These are phyloP conservation scores for Cebidichthys violaceus DNA, from an alignment of 2,113 vertebrate genomes.

Conservation along the genomic window DNA sequence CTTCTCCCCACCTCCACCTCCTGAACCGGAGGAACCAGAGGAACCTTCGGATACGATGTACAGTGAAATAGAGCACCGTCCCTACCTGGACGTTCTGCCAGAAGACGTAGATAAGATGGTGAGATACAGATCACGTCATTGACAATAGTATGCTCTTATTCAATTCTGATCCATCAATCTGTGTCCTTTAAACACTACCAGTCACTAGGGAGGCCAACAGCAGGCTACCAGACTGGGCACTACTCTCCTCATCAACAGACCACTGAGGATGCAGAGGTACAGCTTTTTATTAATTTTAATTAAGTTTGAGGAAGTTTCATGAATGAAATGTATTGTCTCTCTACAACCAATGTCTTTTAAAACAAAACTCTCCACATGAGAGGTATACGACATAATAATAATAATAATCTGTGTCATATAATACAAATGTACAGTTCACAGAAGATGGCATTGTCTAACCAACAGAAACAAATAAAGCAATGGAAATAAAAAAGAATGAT, in stretches of 20 bases:
- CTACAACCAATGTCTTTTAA: neutral
- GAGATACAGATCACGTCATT: neutral
- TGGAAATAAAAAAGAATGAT: neutral
- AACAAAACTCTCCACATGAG: neutral
- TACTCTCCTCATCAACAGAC: neutral
- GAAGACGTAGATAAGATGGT: constrained; percentile 26
- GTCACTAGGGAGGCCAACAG: neutral
- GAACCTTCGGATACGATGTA: neutral
- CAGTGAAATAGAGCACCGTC: constrained; percentile 7
- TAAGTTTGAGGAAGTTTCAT: neutral
- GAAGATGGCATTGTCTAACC: neutral
- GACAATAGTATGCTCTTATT: neutral
- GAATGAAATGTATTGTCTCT: neutral
- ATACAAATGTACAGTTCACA: neutral
- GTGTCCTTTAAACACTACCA: neutral
- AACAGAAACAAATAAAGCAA: neutral
- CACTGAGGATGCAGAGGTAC: constrained; percentile 1
- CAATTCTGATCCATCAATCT: neutral
- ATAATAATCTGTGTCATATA: neutral
- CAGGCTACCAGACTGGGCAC: neutral
- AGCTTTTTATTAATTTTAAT: neutral
- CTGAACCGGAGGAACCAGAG: neutral
- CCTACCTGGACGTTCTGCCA: constrained; percentile 58
- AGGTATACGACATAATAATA: no score
- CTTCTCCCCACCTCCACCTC: constrained; percentile 19